Base-by-base conservation (phyloP, 2,888 invertebrate genomes). In the Psylliodes chrysocephalus region DNA sequence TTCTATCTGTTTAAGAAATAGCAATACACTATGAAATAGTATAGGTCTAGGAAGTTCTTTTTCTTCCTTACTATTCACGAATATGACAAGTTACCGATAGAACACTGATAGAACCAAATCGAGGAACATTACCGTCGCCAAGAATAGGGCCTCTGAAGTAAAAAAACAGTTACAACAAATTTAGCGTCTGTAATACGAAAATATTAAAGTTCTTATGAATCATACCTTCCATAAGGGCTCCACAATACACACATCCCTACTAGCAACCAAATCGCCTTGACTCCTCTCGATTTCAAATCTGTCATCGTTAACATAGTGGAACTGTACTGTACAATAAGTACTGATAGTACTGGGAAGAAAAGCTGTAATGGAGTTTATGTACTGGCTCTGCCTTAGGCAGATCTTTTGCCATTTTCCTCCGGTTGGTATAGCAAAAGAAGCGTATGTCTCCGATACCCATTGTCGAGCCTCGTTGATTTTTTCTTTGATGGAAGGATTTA, bases 361-460 rank as follows among this genome's bases (percentile, higher is more conserved):
- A 18, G 92, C 90, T 53, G 90, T 87, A 15, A 95, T 84, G 6
- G 91, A 91, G 75, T 92, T 92, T 44, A 94, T 88, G 76, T 90
- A 90, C 77, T 94, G 94, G 3, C 93, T 93, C 73, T 89, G 87
- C 71, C 90, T 88, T 68, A 94, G 81, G 76, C 94, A 94, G 64
- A 94, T 91, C 74, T 91, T 90, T 74, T 91, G 89, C 90, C 92
- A 93, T 75, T 89, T 88, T 78, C 91, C 90, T 22, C 89, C 89
- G 25, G 91, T 91, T 60, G 93, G 93, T 82, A 94, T 92, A n/a
- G 93, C 90, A 79, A 92, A 94, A 30, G 93, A 93, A 4, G 93
- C 93, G 72, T 92, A 90, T 0, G 94, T 94, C 81, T 94, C 94
- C 12, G 93, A 90, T 77, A 92, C 90, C 93, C 93, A 93, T 78